Evolutionary conservation across 1,140 invertebrate genomes (phyloP), one percentile per base, ranked within the genome.

Genomic region (Diorhabda carinulata): DNA sequence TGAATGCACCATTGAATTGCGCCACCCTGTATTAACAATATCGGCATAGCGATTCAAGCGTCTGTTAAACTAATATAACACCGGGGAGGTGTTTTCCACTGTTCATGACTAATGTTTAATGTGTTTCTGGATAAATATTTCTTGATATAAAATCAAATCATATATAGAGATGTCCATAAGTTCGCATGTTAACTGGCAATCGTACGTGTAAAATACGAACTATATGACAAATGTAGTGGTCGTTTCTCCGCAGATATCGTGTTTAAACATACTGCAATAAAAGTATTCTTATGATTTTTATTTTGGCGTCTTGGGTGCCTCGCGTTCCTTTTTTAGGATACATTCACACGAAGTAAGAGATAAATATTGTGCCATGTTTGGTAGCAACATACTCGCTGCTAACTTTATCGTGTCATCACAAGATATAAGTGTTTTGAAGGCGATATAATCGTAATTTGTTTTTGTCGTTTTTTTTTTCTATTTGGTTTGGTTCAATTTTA

Each of bases 141-240:
- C 64, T 57, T 43, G 64, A 40, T 66, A 66, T 66, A 67, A 67
- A 67, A 67, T 67, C 66, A 67, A 67, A 67, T 67, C 59, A 45
- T 67, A 45, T 67, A 67, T 67, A 67, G 66, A 67, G 66, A 67
- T 67, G 66, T 67, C 66, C 66, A 59, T 67, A 65, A 65, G 66
- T 67, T 67, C 52, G 66, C 66, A 61, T 67, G 66, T 67, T 67
- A 67, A 67, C 57, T 60, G 59, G 59, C 66, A 60, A 61, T 67
- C 57, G 57, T 42, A 67, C 66, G 66, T 67, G 66, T 61, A 67
- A 67, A 67, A 61, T 67, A 61, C 59, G 57, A 42, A 67, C 66
- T 61, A 61, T 67, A 67, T 67, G 66, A 67, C 66, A 67, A 67
- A 67, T 61, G 66, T 61, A 47, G 57, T 47, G 43, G 57, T 60